Percentiles rank a stretch among this genome's conserved stretches.
Evolutionary conservation across 2,888 invertebrate species (phyloP).

Genomic region (Apotomis turbidana): DNA sequence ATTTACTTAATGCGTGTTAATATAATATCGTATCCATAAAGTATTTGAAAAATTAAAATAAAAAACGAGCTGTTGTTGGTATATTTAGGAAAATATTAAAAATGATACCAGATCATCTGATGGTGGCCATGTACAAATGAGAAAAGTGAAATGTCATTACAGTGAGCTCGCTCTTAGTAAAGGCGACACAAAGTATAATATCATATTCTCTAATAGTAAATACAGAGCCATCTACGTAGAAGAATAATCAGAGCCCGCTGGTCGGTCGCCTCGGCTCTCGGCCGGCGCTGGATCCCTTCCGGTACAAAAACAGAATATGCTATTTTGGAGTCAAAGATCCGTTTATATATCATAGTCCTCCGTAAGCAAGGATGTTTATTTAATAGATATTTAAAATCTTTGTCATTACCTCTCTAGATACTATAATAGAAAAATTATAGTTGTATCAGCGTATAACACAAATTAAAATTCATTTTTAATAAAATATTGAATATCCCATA

Average conservation of each 20-base stretch:
- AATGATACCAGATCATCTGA: constrained; percentile 86
- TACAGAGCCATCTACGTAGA: constrained; percentile 78
- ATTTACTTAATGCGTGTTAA: constrained; percentile 67
- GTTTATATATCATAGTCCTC: constrained; percentile 69
- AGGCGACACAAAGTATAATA: constrained; percentile 71
- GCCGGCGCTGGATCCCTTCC: constrained; percentile 61
- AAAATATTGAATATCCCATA: constrained; percentile 47
- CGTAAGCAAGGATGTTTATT: constrained; percentile 70
- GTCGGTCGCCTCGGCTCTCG: constrained; percentile 53
- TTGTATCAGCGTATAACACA: constrained; percentile 63
- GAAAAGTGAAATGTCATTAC: constrained; percentile 72
- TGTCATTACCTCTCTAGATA: constrained; percentile 75
- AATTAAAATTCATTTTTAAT: constrained; percentile 50
- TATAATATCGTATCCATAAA: constrained; percentile 60
- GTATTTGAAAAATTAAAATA: constrained; percentile 65
- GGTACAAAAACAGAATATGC: constrained; percentile 74
- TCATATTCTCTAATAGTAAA: constrained; percentile 78
- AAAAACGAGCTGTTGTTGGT: constrained; percentile 81
- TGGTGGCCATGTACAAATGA: constrained; percentile 87
- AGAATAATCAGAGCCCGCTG: constrained; percentile 66
- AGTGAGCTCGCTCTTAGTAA: constrained; percentile 58
- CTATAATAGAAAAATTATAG: constrained; percentile 76
- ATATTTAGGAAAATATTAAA: constrained; percentile 83
- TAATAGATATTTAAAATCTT: constrained; percentile 67
- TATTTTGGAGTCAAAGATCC: constrained; percentile 67